phyloP scores from a whole-genome alignment of 2,888 invertebrate genomes.

The Hirtodrosophila histrioides region DNA sequence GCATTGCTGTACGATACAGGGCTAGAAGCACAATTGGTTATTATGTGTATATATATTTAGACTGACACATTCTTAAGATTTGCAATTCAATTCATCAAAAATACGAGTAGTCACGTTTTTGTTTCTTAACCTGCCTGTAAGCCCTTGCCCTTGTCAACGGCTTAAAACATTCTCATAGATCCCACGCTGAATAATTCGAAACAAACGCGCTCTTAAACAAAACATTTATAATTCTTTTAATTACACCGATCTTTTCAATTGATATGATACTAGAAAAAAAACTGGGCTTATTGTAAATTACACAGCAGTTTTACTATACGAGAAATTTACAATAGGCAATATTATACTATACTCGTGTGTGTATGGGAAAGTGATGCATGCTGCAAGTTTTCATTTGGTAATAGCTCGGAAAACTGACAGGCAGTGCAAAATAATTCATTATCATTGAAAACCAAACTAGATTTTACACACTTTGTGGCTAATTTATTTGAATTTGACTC shows the following conservation, averaged over 20 bases:
- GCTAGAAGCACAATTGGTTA: constrained; percentile 9
- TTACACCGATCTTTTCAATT: constrained; percentile 4
- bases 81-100: constrained; percentile 25
- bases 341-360: too few species aligned
- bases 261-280: background rate
- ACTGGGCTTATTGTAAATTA: constrained; percentile 5
- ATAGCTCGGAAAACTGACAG: too few species aligned
- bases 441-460: too few species aligned
- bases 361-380: background rate
- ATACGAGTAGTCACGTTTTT: constrained; percentile 42
- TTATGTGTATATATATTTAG: constrained; percentile 2
- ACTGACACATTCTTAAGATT: constrained; percentile 43
- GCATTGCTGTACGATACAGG: constrained; percentile 4
- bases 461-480: background rate
- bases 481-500: background rate
- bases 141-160: constrained; percentile 2
- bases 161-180: constrained; percentile 20
- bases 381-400: too few species aligned
- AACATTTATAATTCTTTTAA: constrained; percentile 8
- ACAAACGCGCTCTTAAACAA: constrained; percentile 19
- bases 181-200: constrained; percentile 18
- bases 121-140: constrained; percentile 16
- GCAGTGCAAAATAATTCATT: too few species aligned
- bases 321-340: too few species aligned
- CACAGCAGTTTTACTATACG: background rate